These are phyloP conservation scores for Eilema depressum DNA, from an alignment of 2,888 invertebrate genomes.

Conservation along the genomic window DNA sequence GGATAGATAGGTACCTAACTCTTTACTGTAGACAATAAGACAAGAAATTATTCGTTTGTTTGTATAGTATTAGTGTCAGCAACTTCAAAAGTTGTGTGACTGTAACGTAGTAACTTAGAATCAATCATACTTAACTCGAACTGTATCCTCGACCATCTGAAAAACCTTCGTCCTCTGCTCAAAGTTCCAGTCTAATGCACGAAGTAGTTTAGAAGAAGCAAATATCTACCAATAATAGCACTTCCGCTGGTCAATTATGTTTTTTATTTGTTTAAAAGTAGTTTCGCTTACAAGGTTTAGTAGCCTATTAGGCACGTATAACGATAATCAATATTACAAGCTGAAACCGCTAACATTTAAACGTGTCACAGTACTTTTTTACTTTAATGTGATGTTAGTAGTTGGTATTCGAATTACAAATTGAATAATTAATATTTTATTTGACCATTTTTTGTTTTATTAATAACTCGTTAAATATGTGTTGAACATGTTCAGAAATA, in stretches of 20 bases:
- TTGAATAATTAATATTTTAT: not conserved
- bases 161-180: constrained; percentile 38
- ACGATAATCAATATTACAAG: constrained; percentile 62
- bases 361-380: constrained; percentile 22
- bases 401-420: constrained; percentile 1
- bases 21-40: too few relatives aligned
- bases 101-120: not conserved
- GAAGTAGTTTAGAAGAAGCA: constrained; percentile 51
- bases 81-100: too few relatives aligned
- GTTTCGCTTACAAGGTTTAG: constrained; percentile 70
- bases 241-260: constrained; percentile 81
- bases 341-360: constrained; percentile 55
- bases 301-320: constrained; percentile 75
- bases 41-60: too few relatives aligned
- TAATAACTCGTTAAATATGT: not conserved
- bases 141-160: constrained; percentile 28
- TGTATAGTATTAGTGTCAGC: too few relatives aligned
- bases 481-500: too few relatives aligned
- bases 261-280: constrained; percentile 70
- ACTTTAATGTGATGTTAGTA: constrained; percentile 27
- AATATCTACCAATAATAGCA: constrained; percentile 68
- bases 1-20: too few relatives aligned
- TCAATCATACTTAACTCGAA: constrained; percentile 17
- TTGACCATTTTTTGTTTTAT: not conserved
- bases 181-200: constrained; percentile 48